These are phyloP conservation scores for Meliscaeva auricollis DNA, from an alignment of 2,888 invertebrate species.

Conservation along the genomic window DNA sequence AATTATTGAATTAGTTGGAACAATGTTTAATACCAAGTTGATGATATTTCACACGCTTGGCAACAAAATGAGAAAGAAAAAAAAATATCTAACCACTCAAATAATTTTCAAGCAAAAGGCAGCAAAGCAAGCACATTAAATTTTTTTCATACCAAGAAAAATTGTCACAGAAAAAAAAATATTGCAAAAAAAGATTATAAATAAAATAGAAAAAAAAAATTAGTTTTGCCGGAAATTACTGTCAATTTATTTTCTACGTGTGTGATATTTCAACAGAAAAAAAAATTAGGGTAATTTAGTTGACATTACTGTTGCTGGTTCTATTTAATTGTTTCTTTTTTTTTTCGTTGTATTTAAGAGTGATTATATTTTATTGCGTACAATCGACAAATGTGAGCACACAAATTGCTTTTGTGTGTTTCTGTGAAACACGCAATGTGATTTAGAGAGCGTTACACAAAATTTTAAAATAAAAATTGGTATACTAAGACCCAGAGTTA, in stretches of 20 bases:
- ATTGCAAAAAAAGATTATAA: not conserved
- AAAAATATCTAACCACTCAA: constrained; percentile 9
- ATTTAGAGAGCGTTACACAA: constrained; percentile 57
- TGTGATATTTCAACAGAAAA: constrained; percentile 18
- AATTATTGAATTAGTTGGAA: constrained; percentile 67
- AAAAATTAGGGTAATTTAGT: constrained; percentile 50
- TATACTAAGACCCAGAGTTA: not conserved
- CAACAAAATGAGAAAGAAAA: constrained; percentile 26
- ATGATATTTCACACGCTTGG: constrained; percentile 67
- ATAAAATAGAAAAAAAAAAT: constrained; percentile 2
- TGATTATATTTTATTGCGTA: constrained; percentile 44
- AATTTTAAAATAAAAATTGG: constrained; percentile 13
- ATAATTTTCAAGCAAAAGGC: not conserved
- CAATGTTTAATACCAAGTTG: constrained; percentile 46
- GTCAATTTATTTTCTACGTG: constrained; percentile 58
- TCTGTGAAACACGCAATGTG: constrained; percentile 39
- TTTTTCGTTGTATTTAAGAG: constrained; percentile 2
- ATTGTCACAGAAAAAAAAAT: constrained; percentile 34
- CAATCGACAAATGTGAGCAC: constrained; percentile 35
- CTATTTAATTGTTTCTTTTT: constrained; percentile 19
- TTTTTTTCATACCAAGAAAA: constrained; percentile 34
- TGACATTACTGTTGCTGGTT: constrained; percentile 52
- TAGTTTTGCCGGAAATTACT: constrained; percentile 58
- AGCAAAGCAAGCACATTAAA: not conserved
- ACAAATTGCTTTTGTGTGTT: constrained; percentile 50